Percentiles rank a stretch among this genome's conserved stretches.
phyloP scores from a whole-genome alignment of 2,797 vertebrate species.

The Trichosurus vulpecula region DNA sequence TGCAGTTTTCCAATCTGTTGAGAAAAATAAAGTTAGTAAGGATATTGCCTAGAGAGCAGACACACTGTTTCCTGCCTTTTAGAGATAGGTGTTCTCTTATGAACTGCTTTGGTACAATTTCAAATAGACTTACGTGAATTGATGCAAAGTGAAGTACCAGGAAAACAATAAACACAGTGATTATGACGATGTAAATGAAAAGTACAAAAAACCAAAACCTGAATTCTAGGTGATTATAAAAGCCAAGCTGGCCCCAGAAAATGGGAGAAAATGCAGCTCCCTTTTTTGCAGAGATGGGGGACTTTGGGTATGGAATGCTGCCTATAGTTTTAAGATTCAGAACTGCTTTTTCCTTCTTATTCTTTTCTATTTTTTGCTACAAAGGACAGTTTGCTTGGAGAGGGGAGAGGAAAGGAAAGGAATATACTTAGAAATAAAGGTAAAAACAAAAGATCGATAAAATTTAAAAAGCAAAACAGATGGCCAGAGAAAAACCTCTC shows the following conservation, averaged over 20 bases:
- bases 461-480: background rate
- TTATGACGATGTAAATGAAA: background rate
- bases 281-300: background rate
- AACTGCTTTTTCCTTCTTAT: background rate
- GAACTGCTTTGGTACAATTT: constrained; percentile 11
- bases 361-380: background rate
- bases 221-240: background rate
- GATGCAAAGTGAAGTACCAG: background rate
- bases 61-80: background rate
- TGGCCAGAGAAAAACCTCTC: background rate
- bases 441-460: background rate
- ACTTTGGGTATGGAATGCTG: background rate
- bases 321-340: background rate
- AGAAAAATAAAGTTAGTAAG: constrained; percentile 40
- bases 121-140: background rate
- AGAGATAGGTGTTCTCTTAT: background rate
- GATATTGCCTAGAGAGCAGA: background rate
- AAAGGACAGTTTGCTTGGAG: background rate
- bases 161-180: background rate
- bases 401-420: background rate
- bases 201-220: background rate
- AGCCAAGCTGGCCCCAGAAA: background rate
- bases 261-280: background rate
- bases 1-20: constrained; percentile 86
- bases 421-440: background rate